phyloP scores from a whole-genome alignment of 2,113 vertebrate genomes.

The Phaetusa simplex region DNA sequence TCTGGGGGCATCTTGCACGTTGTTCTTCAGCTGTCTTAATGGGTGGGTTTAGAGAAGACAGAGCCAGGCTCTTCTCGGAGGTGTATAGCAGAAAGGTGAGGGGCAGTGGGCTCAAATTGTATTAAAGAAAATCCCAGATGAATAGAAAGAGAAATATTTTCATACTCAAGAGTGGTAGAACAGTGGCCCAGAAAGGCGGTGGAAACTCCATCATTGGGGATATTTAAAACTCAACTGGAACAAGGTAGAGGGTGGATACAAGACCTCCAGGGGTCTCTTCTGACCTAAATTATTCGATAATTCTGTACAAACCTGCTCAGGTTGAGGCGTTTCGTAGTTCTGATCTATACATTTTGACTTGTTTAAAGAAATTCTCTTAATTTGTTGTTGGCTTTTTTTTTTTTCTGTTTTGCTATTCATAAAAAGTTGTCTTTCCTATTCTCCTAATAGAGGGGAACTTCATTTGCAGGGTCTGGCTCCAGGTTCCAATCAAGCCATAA shows the following conservation, averaged over 20 bases:
- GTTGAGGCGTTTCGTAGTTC: neutral
- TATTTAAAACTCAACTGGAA: neutral
- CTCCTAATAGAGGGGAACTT: neutral
- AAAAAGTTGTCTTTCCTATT: neutral
- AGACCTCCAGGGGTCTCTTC: neutral
- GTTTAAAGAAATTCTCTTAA: neutral
- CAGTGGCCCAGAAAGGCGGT: neutral
- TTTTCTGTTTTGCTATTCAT: neutral
- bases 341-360: neutral
- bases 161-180: neutral
- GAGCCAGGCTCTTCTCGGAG: neutral
- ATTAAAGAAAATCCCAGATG: neutral
- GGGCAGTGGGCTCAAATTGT: neutral
- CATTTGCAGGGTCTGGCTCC: conserved; percentile 52
- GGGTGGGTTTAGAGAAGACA: neutral
- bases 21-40: neutral
- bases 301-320: neutral
- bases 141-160: neutral
- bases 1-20: neutral
- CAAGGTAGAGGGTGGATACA: neutral
- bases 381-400: neutral
- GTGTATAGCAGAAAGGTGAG: neutral
- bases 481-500: conserved; percentile 52
- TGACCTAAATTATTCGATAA: neutral
- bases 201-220: neutral